These are phyloP conservation scores for Pardalotus punctatus DNA, from an alignment of 2,113 vertebrate species.

Conservation along the genomic window DNA sequence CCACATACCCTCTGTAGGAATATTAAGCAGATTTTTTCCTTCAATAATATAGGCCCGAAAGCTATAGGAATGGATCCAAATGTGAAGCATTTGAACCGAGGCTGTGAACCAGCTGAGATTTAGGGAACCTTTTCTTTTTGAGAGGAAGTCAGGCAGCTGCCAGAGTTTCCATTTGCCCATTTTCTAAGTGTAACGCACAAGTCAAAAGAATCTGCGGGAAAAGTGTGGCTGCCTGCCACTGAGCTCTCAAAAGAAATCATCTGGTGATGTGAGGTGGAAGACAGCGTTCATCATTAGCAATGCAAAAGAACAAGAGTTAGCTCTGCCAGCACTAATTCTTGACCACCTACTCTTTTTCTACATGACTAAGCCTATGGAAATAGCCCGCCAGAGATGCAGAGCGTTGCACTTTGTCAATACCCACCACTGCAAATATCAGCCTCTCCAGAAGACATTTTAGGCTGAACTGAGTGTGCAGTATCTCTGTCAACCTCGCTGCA, in stretches of 20 bases:
- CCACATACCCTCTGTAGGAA: background rate
- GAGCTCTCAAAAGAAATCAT: conserved; percentile 63
- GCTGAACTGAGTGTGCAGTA: background rate
- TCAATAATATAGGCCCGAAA: conserved; percentile 42
- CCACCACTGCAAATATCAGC: background rate
- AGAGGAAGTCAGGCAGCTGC: conserved; percentile 65
- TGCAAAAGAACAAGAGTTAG: conserved; percentile 49
- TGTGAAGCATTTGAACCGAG: conserved; percentile 23
- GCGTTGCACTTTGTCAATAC: background rate
- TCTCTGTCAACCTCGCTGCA: background rate
- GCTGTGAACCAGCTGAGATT: conserved; percentile 61
- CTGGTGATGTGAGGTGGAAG: conserved; percentile 52
- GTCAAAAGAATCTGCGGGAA: conserved; percentile 57
- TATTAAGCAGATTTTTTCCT: conserved; percentile 37
- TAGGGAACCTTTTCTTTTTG: conserved; percentile 49
- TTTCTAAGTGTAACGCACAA: conserved; percentile 55
- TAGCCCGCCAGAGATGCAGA: background rate
- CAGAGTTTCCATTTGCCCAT: conserved; percentile 63
- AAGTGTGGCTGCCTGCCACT: conserved; percentile 54
- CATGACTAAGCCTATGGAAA: conserved; percentile 57
- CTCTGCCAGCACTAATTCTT: conserved; percentile 42
- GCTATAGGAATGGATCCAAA: conserved; percentile 61
- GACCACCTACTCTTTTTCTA: conserved; percentile 54
- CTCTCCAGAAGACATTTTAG: background rate
- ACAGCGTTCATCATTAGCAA: conserved; percentile 45